These are phyloP conservation scores for Triplophysa yarkandensis DNA, from an alignment of 2,797 vertebrate species.

Conservation along the genomic window DNA sequence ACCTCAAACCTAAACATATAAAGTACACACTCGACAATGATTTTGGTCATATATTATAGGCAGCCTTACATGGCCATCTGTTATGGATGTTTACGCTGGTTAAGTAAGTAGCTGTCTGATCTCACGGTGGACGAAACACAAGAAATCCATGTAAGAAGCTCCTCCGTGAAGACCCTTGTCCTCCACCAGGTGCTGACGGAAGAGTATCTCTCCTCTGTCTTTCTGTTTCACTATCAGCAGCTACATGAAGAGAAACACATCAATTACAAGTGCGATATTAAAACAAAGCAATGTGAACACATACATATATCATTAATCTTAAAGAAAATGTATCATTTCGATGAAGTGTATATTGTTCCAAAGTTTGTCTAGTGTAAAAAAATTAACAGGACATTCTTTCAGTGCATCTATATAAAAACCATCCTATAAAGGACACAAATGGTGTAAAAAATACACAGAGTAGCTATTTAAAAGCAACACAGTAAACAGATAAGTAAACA, in stretches of 20 bases:
- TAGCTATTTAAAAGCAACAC: neutral
- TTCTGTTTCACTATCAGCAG: slow-evolving; percentile 87
- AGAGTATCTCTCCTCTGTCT: slow-evolving; percentile 86
- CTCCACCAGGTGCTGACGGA: slow-evolving; percentile 93
- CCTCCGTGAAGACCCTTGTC: slow-evolving; percentile 90
- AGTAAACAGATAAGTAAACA: neutral
- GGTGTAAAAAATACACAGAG: neutral
- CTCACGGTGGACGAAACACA: slow-evolving; percentile 90
- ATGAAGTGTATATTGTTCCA: no score
- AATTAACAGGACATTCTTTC: no score
- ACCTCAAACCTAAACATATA: neutral
- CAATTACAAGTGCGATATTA: neutral
- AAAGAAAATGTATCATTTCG: no score
- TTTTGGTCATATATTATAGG: slow-evolving; percentile 38
- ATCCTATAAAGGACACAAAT: no score
- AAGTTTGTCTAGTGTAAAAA: no score
- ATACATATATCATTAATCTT: no score
- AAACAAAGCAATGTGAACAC: no score
- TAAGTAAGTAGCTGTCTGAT: slow-evolving; percentile 94
- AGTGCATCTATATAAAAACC: no score
- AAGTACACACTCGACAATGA: slow-evolving; percentile 15
- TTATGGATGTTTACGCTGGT: slow-evolving; percentile 44
- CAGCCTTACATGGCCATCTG: slow-evolving; percentile 37
- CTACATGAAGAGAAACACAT: slow-evolving; percentile 65
- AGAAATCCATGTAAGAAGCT: slow-evolving; percentile 92